These are phyloP conservation scores for Pelobates cultripes DNA, from an alignment of 2,797 vertebrate genomes.

Conservation along the genomic window DNA sequence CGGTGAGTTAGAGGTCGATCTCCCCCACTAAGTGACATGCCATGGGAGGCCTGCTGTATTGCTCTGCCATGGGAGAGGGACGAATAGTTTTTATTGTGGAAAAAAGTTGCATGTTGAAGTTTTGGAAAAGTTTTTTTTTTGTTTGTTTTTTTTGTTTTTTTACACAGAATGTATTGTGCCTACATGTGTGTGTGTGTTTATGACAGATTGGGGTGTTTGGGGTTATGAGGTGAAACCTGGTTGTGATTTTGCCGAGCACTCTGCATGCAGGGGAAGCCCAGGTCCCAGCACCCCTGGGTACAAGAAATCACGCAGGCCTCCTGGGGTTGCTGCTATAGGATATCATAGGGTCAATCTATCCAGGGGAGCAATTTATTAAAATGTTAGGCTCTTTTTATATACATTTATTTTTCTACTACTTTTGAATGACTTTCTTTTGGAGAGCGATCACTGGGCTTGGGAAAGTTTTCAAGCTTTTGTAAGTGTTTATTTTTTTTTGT, in stretches of 20 bases:
- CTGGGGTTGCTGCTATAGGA: background rate
- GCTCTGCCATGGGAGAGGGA: background rate
- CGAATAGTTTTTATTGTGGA: background rate
- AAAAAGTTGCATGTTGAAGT: too few species aligned
- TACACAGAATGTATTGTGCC: background rate
- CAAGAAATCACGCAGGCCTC: background rate
- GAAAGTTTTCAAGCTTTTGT: too few species aligned
- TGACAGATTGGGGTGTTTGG: too few species aligned
- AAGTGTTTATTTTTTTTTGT: too few species aligned
- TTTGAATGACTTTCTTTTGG: too few species aligned
- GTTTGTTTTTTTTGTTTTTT: background rate
- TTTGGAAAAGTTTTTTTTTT: background rate
- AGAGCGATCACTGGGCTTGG: too few species aligned
- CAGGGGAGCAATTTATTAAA: background rate
- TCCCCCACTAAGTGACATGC: background rate
- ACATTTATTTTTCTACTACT: too few species aligned
- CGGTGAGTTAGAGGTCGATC: conserved; percentile 73
- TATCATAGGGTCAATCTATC: background rate
- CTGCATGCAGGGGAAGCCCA: too few species aligned
- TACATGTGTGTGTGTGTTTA: too few species aligned
- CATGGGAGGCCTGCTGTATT: background rate
- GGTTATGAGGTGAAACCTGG: too few species aligned
- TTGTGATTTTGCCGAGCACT: too few species aligned
- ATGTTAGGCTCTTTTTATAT: too few species aligned
- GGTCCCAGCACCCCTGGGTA: background rate